phyloP scores from a whole-genome alignment of 2,888 invertebrate species.

The Morinoia aosen region DNA sequence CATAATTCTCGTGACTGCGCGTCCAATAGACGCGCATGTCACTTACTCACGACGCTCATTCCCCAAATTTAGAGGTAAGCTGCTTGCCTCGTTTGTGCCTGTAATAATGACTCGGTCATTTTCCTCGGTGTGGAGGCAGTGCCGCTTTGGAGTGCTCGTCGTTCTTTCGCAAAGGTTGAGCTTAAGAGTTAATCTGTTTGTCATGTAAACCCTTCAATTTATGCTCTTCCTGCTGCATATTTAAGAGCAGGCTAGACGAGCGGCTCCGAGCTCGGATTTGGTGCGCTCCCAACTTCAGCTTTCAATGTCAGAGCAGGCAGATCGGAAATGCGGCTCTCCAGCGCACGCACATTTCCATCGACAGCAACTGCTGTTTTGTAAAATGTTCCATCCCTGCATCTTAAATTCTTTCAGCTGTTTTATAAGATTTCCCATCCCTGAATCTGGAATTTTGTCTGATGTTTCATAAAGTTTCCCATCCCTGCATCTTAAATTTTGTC shows the following conservation, averaged over 20 bases:
- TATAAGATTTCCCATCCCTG: too few relatives aligned
- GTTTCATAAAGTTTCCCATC: too few relatives aligned
- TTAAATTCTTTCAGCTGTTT: too few relatives aligned
- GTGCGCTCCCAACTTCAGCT: not conserved
- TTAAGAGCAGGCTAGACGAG: not conserved
- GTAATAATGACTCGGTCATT: not conserved
- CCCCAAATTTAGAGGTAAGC: not conserved
- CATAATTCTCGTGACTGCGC: not conserved
- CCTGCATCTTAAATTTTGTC: too few relatives aligned
- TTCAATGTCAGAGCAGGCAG: not conserved
- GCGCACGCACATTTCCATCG: not conserved
- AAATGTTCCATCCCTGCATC: too few relatives aligned
- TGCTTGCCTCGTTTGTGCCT: not conserved
- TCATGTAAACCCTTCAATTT: constrained; percentile 48
- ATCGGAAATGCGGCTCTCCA: not conserved
- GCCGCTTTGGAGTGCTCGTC: not conserved
- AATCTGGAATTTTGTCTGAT: too few relatives aligned
- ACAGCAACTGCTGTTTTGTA: not conserved
- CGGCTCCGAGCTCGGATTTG: not conserved
- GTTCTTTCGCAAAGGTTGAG: not conserved
- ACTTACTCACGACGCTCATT: not conserved
- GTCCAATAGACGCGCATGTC: not conserved
- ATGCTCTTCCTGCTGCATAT: constrained; percentile 42
- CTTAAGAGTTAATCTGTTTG: constrained; percentile 45
- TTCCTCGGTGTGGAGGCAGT: not conserved